phyloP scores from a whole-genome alignment of 2,113 vertebrate genomes.

The Lepisosteus oculatus region DNA sequence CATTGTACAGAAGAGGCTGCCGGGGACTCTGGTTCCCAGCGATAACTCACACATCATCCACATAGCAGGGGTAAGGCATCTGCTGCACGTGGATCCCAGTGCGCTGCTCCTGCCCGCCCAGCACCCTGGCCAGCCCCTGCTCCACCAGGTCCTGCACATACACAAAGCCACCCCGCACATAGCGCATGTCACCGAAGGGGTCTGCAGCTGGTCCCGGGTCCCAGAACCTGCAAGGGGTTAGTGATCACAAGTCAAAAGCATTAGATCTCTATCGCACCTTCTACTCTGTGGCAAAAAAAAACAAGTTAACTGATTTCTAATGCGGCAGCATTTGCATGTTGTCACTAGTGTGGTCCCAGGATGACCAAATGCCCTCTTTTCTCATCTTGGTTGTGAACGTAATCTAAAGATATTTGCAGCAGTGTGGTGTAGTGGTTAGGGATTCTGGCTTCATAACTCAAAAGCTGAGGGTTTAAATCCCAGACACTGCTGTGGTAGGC shows the following conservation, averaged over 20 bases:
- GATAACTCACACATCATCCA: conserved; percentile 79
- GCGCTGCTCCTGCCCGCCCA: conserved; percentile 48
- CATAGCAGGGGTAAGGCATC: conserved; percentile 88
- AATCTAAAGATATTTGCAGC: no score
- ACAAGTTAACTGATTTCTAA: not conserved
- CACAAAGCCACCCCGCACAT: conserved; percentile 82
- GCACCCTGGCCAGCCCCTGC: conserved; percentile 63
- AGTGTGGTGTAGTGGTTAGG: no score
- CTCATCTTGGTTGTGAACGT: no score
- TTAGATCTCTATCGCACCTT: no score
- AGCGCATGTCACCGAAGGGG: conserved; percentile 78
- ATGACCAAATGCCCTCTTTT: no score
- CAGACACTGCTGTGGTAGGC: no score
- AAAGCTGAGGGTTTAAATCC: no score
- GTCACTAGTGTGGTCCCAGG: no score
- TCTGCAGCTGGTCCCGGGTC: conserved; percentile 78
- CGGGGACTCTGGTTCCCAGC: not conserved
- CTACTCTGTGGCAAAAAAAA: no score
- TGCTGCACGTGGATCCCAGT: conserved; percentile 81
- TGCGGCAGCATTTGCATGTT: not conserved
- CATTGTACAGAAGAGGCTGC: no score
- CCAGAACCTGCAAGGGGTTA: conserved; percentile 74
- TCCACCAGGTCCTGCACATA: conserved; percentile 91
- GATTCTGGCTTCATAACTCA: no score
- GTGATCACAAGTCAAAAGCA: not conserved